Conservation (phyloP, 2,797 vertebrate genomes). For the Lepilemur ruficaudatus region DNA sequence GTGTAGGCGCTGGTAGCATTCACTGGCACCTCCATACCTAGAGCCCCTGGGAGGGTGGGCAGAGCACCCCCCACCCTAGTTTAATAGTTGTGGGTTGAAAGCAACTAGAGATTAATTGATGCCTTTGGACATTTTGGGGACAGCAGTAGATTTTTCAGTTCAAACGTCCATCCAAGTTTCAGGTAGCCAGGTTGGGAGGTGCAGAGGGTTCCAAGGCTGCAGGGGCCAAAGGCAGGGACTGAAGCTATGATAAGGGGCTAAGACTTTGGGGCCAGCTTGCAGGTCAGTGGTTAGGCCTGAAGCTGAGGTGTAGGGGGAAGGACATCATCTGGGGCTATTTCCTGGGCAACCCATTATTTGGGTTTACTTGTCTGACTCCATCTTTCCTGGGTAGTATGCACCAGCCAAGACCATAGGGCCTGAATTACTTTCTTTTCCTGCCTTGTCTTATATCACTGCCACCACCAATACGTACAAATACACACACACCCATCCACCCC, state of each 20-base stretch:
- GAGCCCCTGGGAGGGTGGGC: neutral
- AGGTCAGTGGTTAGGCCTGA: neutral
- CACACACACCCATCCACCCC: neutral
- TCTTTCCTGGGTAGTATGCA: neutral
- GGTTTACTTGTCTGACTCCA: neutral
- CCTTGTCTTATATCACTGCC: neutral
- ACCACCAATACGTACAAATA: neutral
- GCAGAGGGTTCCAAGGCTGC: neutral
- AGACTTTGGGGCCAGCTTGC: neutral
- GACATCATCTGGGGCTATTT: neutral
- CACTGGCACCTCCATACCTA: accelerated
- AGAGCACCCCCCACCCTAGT: too few relatives aligned
- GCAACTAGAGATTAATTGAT: neutral
- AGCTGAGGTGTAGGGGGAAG: accelerated
- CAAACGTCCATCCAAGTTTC: neutral
- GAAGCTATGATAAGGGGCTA: neutral
- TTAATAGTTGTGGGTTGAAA: neutral
- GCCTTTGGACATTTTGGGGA: neutral
- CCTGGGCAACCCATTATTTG: neutral
- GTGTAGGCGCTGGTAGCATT: neutral
- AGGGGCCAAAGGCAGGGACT: neutral
- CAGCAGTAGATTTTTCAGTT: neutral
- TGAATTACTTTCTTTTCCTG: neutral
- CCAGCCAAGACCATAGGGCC: neutral
- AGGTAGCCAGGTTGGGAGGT: neutral